A percentile compares a stretch with the other conserved stretches of the same genome.
Evolutionary conservation across 2,888 invertebrate genomes (phyloP).

Genomic region (Scaptomyza cyrtandrae): DNA sequence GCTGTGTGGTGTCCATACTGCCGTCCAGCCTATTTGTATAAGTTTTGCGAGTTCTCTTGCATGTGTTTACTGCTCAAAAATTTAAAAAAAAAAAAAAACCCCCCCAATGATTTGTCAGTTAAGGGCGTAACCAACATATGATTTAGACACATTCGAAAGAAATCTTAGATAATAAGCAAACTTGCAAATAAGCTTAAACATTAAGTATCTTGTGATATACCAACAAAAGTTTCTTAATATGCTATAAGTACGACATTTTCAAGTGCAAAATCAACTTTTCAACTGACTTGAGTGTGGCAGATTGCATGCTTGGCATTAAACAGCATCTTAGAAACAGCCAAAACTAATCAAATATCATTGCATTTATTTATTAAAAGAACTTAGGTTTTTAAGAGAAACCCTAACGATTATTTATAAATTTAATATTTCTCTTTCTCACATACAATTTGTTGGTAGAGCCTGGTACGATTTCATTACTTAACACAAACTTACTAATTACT

Average conservation of each 20-base stretch:
- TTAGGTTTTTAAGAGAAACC: not conserved
- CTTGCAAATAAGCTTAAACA: not conserved
- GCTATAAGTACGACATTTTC: not conserved
- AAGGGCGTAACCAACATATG: conserved; percentile 11
- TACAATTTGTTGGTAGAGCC: not conserved
- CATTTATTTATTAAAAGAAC: no score
- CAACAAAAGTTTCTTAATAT: not conserved
- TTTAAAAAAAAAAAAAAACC: not conserved
- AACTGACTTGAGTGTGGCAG: not conserved
- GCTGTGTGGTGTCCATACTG: not conserved
- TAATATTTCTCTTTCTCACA: not conserved
- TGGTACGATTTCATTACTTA: not conserved
- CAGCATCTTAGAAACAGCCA: not conserved
- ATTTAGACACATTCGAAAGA: conserved; percentile 2
- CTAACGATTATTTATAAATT: not conserved
- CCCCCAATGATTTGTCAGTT: conserved; percentile 3
- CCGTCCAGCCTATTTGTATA: conserved; percentile 25
- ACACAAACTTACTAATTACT: not conserved
- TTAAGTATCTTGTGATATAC: conserved; percentile 1
- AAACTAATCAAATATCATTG: not conserved
- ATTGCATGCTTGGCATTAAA: not conserved
- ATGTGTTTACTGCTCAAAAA: conserved; percentile 12
- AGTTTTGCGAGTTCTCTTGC: conserved; percentile 44
- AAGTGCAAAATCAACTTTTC: conserved; percentile 1
- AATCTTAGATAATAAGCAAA: not conserved